phyloP scores from a whole-genome alignment of 2,888 invertebrate genomes.

The Drosophila ochracea region DNA sequence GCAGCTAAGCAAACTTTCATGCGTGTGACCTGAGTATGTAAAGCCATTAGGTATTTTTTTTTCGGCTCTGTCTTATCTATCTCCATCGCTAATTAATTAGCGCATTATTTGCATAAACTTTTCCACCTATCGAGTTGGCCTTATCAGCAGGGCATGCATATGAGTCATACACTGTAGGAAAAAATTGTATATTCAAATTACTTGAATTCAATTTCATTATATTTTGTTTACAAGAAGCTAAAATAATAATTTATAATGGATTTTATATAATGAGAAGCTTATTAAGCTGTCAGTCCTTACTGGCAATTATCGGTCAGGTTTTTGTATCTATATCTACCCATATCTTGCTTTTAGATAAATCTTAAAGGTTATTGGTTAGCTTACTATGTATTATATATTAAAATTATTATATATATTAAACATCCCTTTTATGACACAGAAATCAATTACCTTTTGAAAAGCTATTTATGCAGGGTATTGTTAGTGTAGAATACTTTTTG shows the following conservation, averaged over 20 bases:
- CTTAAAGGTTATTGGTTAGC: background rate
- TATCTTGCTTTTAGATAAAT: background rate
- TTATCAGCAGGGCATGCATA: constrained; percentile 36
- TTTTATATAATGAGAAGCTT: background rate
- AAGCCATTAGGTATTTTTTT: constrained; percentile 7
- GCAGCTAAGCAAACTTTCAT: constrained; percentile 9
- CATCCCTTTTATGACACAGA: background rate
- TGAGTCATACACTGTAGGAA: constrained; percentile 30
- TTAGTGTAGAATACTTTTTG: background rate
- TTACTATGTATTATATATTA: background rate
- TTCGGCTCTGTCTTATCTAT: constrained; percentile 50
- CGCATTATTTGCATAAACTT: constrained; percentile 41
- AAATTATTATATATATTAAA: background rate
- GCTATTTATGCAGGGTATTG: constrained; percentile 20
- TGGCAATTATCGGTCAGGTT: background rate
- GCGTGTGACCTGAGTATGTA: constrained; percentile 13
- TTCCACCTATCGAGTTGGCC: constrained; percentile 22
- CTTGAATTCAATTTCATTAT: background rate
- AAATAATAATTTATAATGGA: background rate
- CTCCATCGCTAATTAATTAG: constrained; percentile 70
- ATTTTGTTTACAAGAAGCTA: background rate
- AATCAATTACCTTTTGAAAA: background rate
- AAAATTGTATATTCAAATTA: background rate
- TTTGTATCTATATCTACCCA: background rate
- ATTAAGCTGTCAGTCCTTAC: background rate